Evolutionary conservation across 2,888 invertebrate species (phyloP), one percentile per base, ranked within the genome.

Genomic region (Perizoma affinitatum): DNA sequence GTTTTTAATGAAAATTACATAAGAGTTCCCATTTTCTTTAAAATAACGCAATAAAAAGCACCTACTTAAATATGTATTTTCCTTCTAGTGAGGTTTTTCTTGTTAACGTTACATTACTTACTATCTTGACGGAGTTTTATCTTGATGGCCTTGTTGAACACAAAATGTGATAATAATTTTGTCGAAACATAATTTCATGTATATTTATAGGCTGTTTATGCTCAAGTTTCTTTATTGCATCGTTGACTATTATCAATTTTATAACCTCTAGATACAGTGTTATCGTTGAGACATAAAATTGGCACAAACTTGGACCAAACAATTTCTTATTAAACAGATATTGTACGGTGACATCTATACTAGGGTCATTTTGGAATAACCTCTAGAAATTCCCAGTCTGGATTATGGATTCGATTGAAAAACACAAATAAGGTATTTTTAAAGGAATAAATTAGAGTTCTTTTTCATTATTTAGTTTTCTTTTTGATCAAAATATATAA

Each of bases 231-330:
- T 80, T 80, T 80, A 81, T 75, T 71, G 76, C 76, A 58, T 60
- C 69, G 68, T 68, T 71, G 70, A 76, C 73, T 83, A 83, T 86
- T 89, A 87, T 89, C 88, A 82, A 84, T 80, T 80, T 84, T 86
- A 88, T 85, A 88, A 85, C 77, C 77, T 83, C 75, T 76, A 80
- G 87, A 87, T 87, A 87, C 70, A 67, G 76, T 71, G 73, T 80
- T 90, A 90, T 90, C 89, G 73, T 49, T 52, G 70, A 67, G 69
- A 82, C 85, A 87, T 89, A 88, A 88, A 88, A 84, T 75, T 82
- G 73, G 76, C 79, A 85, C 83, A 84, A 84, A 86, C 83, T 80
- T 80, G 73, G 76, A 76, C 74, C 78, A 71, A 72, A 79, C 79
- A 76, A 78, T 76, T 78, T 74, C 61, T 73, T 79, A 78, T 78